Percentiles rank a stretch among this genome's conserved stretches.
Conservation (phyloP, 2,888 invertebrate genomes). For the Tenodera sinensis region DNA sequence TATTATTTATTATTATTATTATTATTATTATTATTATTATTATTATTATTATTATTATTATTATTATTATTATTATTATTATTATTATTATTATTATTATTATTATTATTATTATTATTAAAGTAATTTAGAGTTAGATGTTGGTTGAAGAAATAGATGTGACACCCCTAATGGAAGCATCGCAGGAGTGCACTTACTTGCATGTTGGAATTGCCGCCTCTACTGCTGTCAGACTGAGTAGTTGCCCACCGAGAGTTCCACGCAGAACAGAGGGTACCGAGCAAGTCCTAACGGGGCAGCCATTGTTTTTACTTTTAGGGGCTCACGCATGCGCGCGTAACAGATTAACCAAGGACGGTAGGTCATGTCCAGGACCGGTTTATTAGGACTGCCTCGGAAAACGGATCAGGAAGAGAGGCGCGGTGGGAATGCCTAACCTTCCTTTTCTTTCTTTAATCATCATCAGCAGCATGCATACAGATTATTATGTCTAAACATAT, state of each 20-base stretch:
- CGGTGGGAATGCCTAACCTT: not conserved
- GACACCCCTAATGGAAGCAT: too few relatives aligned
- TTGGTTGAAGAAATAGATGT: too few relatives aligned
- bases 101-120: too few relatives aligned
- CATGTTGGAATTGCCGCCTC: not conserved
- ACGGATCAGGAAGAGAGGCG: not conserved
- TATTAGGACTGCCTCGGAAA: not conserved
- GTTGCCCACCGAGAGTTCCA: not conserved
- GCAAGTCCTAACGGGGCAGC: not conserved
- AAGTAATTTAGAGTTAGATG: too few relatives aligned
- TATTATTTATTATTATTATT: too few relatives aligned
- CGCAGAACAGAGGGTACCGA: not conserved
- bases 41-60: too few relatives aligned
- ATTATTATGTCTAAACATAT: not conserved
- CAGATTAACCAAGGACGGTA: not conserved
- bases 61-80: too few relatives aligned
- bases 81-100: too few relatives aligned
- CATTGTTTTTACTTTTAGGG: not conserved
- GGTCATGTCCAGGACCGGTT: slow-evolving; percentile 16
- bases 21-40: too few relatives aligned
- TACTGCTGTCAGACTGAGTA: not conserved
- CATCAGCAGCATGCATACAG: not conserved
- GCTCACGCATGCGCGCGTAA: slow-evolving; percentile 4
- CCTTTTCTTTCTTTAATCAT: not conserved
- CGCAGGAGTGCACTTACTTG: not conserved